These are phyloP conservation scores for Drosophila quadrilineata DNA, from an alignment of 1,140 invertebrate species.

Conservation along the genomic window DNA sequence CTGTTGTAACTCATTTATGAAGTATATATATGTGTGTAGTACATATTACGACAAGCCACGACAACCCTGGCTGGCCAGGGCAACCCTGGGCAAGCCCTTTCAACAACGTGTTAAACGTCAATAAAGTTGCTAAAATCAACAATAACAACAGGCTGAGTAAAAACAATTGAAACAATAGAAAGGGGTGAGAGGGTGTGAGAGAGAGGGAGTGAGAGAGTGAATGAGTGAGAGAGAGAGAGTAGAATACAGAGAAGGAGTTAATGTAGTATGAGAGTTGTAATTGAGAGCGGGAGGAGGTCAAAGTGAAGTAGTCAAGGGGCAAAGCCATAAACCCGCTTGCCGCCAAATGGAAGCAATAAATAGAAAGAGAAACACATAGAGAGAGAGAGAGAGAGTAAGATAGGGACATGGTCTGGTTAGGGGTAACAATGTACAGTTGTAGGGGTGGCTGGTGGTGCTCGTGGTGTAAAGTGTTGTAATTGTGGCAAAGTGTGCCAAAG, in stretches of 20 bases:
- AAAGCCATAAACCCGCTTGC: conserved; percentile 52
- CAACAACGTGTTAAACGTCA: conserved; percentile 70
- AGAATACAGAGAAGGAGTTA: no score
- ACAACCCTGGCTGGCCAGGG: background rate
- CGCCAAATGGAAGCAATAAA: conserved; percentile 65
- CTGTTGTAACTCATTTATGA: conserved; percentile 53
- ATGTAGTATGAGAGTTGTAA: no score
- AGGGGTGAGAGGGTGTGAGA: background rate
- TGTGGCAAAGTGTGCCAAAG: conserved; percentile 49
- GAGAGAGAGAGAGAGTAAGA: conserved; percentile 6
- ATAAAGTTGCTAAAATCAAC: conserved; percentile 76
- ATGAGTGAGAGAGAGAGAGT: no score
- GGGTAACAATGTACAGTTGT: background rate
- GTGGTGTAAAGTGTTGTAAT: conserved; percentile 56
- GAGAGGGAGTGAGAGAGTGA: no score
- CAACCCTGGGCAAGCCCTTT: conserved; percentile 32
- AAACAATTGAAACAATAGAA: background rate
- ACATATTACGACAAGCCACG: no score
- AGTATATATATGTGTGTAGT: no score
- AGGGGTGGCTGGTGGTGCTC: conserved; percentile 8
- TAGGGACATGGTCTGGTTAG: background rate
- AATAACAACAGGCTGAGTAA: conserved; percentile 26
- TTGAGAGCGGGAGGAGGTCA: background rate
- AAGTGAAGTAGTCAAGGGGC: background rate
- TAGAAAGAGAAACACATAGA: no score